A percentile compares a stretch with the other conserved stretches of the same genome.
Conservation (phyloP, 2,113 vertebrate genomes). For the Cettia cetti region DNA sequence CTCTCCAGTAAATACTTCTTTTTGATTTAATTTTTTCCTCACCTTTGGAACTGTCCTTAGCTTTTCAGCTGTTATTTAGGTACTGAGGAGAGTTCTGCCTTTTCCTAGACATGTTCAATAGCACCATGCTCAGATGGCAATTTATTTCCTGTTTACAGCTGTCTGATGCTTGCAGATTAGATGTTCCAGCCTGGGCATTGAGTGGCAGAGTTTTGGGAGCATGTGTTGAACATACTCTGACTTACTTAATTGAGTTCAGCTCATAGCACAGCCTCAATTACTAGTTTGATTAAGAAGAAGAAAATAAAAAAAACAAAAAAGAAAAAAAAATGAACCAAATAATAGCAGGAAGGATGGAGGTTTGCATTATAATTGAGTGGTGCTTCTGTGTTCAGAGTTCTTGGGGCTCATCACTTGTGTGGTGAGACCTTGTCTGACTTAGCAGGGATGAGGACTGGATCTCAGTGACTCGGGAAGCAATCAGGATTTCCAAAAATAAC, state of each 20-base stretch:
- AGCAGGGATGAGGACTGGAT: not conserved
- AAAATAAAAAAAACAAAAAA: too few species aligned
- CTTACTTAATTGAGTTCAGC: constrained; percentile 31
- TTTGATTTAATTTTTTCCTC: not conserved
- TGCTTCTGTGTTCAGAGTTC: not conserved
- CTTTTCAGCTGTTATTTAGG: not conserved
- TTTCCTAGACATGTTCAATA: not conserved
- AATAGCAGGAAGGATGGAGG: not conserved
- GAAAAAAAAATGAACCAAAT: not conserved
- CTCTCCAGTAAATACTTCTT: accelerated
- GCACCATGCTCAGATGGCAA: not conserved
- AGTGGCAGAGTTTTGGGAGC: not conserved
- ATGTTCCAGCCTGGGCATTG: not conserved
- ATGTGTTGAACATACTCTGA: not conserved
- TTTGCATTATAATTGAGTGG: not conserved
- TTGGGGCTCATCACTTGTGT: not conserved
- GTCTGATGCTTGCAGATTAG: not conserved
- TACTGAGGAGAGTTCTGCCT: not conserved
- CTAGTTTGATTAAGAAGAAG: not conserved
- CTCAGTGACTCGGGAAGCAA: not conserved
- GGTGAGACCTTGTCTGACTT: not conserved
- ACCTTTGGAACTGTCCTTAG: not conserved
- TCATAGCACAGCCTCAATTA: not conserved
- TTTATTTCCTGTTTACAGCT: not conserved
- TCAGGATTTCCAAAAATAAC: not conserved